Base-by-base conservation (phyloP, 2,888 invertebrate species). In the Cephus spinipes region DNA sequence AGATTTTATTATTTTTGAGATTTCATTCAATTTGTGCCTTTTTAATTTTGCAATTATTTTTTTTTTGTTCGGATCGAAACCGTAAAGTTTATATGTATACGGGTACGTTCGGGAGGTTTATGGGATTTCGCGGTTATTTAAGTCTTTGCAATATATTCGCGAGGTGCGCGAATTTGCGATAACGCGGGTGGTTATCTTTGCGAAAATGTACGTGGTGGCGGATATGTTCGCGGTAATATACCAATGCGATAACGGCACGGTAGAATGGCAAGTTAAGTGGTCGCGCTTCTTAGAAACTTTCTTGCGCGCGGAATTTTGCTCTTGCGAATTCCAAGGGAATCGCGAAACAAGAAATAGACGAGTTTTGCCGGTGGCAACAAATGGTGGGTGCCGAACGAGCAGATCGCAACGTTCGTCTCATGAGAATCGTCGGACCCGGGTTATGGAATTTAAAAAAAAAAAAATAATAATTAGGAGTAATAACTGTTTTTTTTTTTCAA, bases 281-380 rank as follows among this genome's bases (percentile, higher is more conserved):
- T 77, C 76, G 77, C 74, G 74, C 75, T 79, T 83, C 80, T 80
- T 76, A 80, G 81, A 82, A 80, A 76, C 34, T 77, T 73, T 78
- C 75, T 75, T 77, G 55, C 55, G 69, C 73, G 30, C 68, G 80
- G 79, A 79, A 82, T 80, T 78, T 82, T 69, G 71, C 74, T 69
- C 77, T 78, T 75, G 77, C 75, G 35, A 79, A 79, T 79, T 76
- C 55, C 78, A 11, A 3, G 35, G 68, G 12, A 68, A 69, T 78
- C 73, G 75, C 31, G 71, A 36, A 74, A 71, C 30, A 40, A 75
- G 71, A 76, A 73, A 4, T 69, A 55, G 68, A 73, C 31, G 68
- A 68, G 74, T 33, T 71, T 12, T 23, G 12, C 31, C 74, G 11
- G 11, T 35, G 35, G 33, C 32, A 34, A 34, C 11, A 32, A 69